Evolutionary conservation across 2,797 vertebrate species (phyloP).

Genomic region (Simalia tracyae): DNA sequence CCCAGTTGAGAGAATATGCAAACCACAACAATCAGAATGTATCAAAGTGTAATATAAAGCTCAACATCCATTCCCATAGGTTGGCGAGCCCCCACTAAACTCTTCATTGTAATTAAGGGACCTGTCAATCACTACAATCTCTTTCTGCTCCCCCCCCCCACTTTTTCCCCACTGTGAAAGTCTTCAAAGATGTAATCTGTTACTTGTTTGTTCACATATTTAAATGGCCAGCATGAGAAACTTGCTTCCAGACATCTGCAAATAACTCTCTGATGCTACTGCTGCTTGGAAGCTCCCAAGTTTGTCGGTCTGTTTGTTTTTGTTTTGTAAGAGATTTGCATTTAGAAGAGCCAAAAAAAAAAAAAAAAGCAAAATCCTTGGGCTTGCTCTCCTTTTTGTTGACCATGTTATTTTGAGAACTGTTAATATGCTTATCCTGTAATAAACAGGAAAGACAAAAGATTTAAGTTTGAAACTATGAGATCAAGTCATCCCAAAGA

Average conservation of each 20-base stretch:
- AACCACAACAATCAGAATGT: background rate
- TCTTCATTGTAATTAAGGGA: background rate
- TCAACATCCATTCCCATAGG: background rate
- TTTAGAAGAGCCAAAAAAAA: constrained; percentile 1
- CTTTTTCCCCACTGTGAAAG: background rate
- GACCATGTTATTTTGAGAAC: constrained; percentile 1
- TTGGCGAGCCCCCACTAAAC: background rate
- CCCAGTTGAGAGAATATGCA: background rate
- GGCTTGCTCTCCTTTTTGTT: background rate
- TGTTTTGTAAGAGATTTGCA: background rate
- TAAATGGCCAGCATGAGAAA: background rate
- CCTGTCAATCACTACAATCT: background rate
- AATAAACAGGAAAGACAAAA: background rate
- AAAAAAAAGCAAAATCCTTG: background rate
- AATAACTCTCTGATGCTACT: constrained; percentile 1
- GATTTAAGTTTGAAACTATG: background rate
- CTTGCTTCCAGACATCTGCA: constrained; percentile 1
- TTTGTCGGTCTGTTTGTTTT: constrained; percentile 18
- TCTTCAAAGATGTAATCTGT: background rate
- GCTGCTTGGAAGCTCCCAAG: background rate
- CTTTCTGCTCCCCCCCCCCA: background rate
- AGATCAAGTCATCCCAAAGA: background rate
- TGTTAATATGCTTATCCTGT: background rate
- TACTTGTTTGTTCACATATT: background rate
- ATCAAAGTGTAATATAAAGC: background rate